Percentiles rank a stretch among this genome's conserved stretches.
Evolutionary conservation across 2,888 invertebrate species (phyloP).

Genomic region (Panorpa germanica): DNA sequence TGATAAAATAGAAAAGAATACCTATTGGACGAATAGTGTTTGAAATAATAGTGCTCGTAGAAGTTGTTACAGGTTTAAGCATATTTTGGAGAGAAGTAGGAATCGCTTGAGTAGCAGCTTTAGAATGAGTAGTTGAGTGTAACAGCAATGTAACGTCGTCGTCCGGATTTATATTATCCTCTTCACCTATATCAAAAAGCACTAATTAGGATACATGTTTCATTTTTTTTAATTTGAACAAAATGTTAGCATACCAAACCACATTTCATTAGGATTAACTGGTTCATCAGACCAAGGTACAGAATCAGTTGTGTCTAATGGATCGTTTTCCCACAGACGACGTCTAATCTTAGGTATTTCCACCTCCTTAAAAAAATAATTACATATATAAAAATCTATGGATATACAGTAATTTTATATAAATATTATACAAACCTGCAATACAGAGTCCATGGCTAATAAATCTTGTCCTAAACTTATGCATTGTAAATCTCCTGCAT

Average conservation of each 20-base stretch:
- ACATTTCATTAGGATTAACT: conserved; percentile 22
- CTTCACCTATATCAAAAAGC: too few relatives aligned
- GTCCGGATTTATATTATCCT: too few relatives aligned
- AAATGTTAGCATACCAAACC: conserved; percentile 24
- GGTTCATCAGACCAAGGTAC: conserved; percentile 18
- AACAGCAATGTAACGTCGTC: background rate
- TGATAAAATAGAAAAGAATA: conserved; percentile 13
- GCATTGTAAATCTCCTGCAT: conserved; percentile 37
- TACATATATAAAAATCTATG: too few relatives aligned
- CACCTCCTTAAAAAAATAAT: too few relatives aligned
- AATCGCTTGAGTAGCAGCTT: background rate
- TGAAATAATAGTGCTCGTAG: conserved; percentile 12
- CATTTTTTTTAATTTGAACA: background rate
- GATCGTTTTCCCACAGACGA: conserved; percentile 28
- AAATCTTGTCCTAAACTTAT: conserved; percentile 40
- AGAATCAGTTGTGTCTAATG: conserved; percentile 20
- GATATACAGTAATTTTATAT: too few relatives aligned
- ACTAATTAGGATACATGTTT: background rate
- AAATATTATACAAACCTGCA: too few relatives aligned
- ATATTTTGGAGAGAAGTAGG: conserved; percentile 1
- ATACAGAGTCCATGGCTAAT: conserved; percentile 24
- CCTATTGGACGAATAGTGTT: conserved; percentile 13
- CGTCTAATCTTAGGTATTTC: too few relatives aligned
- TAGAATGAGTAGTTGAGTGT: background rate
- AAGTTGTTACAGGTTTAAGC: too few relatives aligned